Evolutionary conservation across 2,797 vertebrate genomes (phyloP), one percentile per base, ranked within the genome.

Genomic region (Sebastes diaconus): DNA sequence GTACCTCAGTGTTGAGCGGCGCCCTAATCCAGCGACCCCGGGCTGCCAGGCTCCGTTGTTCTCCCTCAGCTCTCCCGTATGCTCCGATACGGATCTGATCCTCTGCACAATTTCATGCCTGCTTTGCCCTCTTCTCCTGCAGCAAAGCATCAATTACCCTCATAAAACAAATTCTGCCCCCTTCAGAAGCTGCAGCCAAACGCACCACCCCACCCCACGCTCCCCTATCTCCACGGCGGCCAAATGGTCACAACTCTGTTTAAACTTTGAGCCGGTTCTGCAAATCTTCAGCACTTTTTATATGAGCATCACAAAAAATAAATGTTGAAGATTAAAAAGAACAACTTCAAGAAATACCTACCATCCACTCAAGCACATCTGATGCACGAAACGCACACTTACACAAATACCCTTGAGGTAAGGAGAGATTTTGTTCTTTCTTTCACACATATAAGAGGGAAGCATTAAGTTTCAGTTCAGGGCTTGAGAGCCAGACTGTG

Each of bases 91-190:
- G 81, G 93, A 96, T 96, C 95, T 96, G 94, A 96, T 95, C 95
- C 95, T 80, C 91, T 86, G 85, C 90, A 88, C 95, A 96, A 96
- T 96, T 96, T 96, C 95, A 96, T 96, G 96, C 92, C 95, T 96
- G 94, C 95, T 96, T 96, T 96, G 96, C 91, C 93, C 93, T 95
- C 91, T 92, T 93, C 94, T 93, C 93, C 93, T 89, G 89, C 92
- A 91, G 91, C 94, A 95, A 91, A 92, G 93, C 94, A 93, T 94
- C 95, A 95, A 94, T 94, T 93, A 94, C 93, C 87, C 94, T 94
- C 93, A 94, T 94, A 93, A 95, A 95, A 95, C 94, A 95, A 94
- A 94, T 94, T 94, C 92, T 94, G 90, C 90, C 89, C 91, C 80
- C 91, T 84, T 89, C 93, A 90, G 84, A 94, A 89, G 77, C 85